phyloP scores from a whole-genome alignment of 2,797 vertebrate species.

The Oophaga sylvatica region DNA sequence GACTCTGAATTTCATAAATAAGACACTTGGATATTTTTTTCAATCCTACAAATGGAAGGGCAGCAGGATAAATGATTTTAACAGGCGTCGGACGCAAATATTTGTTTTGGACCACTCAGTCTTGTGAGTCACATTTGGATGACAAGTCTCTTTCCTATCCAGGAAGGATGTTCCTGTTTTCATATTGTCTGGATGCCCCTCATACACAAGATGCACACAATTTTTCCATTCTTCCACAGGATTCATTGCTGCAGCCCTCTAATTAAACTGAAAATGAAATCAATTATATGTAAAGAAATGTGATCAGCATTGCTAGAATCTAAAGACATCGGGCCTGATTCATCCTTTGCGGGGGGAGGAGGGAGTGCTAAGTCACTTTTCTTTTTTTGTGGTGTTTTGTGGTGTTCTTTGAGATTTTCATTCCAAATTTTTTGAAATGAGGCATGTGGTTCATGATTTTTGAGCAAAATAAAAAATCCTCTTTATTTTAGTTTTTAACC shows the following conservation, averaged over 20 bases:
- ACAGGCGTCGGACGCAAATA: conserved; percentile 28
- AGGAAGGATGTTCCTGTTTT: conserved; percentile 52
- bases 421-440: too few species aligned
- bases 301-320: too few species aligned
- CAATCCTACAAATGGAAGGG: not conserved
- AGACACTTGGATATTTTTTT: not conserved
- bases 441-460: too few species aligned
- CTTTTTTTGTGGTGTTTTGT: too few species aligned
- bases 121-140: conserved; percentile 38
- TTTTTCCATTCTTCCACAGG: not conserved
- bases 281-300: not conserved
- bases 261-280: not conserved
- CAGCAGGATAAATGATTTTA: not conserved
- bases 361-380: too few species aligned
- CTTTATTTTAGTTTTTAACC: too few species aligned
- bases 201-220: conserved; percentile 17
- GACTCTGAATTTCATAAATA: not conserved
- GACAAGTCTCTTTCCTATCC: conserved; percentile 36
- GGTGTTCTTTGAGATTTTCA: too few species aligned
- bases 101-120: conserved; percentile 35
- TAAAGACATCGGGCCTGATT: too few species aligned
- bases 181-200: conserved; percentile 38
- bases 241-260: not conserved
- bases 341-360: too few species aligned
- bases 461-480: too few species aligned